phyloP scores from a whole-genome alignment of 2,888 invertebrate species.

The Acanthoscelides obtectus region DNA sequence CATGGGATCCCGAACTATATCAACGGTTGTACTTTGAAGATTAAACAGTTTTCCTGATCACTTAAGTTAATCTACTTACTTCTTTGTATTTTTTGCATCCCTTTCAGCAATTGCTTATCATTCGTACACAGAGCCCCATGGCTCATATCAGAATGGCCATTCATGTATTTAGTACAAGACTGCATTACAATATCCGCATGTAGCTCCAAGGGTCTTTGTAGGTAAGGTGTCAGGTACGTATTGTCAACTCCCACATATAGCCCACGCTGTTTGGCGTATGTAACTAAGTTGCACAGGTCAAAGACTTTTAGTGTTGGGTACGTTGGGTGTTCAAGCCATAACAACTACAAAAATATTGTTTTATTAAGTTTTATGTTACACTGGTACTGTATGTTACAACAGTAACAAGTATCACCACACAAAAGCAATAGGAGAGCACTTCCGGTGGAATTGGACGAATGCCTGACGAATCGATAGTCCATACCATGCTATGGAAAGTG shows the following conservation, averaged over 20 bases:
- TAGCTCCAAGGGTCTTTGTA: slow-evolving; percentile 31
- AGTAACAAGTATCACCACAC: no score
- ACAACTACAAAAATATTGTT: slow-evolving; percentile 49
- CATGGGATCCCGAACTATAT: no score
- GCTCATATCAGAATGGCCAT: slow-evolving; percentile 32
- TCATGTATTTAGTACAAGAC: slow-evolving; percentile 32
- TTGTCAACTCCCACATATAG: slow-evolving; percentile 25
- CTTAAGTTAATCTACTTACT: slow-evolving; percentile 5
- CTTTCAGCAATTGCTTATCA: slow-evolving; percentile 42
- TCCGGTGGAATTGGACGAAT: no score
- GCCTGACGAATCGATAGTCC: no score
- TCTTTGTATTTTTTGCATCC: slow-evolving; percentile 39
- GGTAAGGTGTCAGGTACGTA: slow-evolving; percentile 27
- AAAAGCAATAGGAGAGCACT: no score
- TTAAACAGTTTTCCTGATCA: background rate
- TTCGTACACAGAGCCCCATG: slow-evolving; percentile 29
- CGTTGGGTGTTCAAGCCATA: slow-evolving; percentile 91
- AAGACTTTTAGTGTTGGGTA: slow-evolving; percentile 81
- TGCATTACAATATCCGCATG: slow-evolving; percentile 32
- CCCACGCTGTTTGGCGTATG: slow-evolving; percentile 51
- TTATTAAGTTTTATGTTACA: slow-evolving; percentile 75
- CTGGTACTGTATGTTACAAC: no score
- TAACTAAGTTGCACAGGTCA: slow-evolving; percentile 67
- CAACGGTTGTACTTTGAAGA: background rate
- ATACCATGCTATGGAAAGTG: no score